Conservation (phyloP, 2,888 invertebrate species). For the Podotricha telesiphe region DNA sequence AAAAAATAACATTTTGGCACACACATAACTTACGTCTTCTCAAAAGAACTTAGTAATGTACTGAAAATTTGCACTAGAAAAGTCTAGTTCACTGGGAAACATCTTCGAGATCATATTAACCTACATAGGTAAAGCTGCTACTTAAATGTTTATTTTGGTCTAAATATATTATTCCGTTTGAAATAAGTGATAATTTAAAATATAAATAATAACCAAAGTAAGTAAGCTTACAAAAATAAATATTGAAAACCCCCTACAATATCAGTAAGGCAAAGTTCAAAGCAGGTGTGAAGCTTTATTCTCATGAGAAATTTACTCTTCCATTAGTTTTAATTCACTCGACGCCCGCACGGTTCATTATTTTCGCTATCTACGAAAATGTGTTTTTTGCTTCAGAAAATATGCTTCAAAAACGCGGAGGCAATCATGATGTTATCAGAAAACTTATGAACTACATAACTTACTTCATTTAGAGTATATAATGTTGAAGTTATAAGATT, state of each 20-base stretch:
- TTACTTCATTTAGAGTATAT: neutral
- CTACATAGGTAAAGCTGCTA: too few species aligned
- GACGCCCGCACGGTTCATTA: conserved; percentile 66
- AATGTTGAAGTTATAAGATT: neutral
- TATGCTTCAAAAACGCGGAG: conserved; percentile 9
- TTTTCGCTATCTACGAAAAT: conserved; percentile 57
- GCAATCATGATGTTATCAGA: conserved; percentile 16
- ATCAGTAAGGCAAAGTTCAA: conserved; percentile 61
- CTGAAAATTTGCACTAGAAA: too few species aligned
- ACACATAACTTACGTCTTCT: neutral
- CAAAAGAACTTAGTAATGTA: too few species aligned
- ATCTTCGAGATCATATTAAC: too few species aligned
- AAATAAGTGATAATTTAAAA: neutral
- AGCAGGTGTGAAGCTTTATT: conserved; percentile 64
- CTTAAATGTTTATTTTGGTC: too few species aligned
- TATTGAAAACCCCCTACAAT: conserved; percentile 51
- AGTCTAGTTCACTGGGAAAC: too few species aligned
- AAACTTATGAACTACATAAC: conserved; percentile 7
- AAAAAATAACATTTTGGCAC: neutral
- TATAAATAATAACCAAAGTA: conserved; percentile 13
- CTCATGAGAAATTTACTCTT: conserved; percentile 83
- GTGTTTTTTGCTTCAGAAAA: conserved; percentile 33
- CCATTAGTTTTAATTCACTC: conserved; percentile 83
- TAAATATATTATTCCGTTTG: too few species aligned
- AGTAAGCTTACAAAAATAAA: conserved; percentile 45